phyloP scores from a whole-genome alignment of 1,140 invertebrate species.

The Odontomachus brunneus region DNA sequence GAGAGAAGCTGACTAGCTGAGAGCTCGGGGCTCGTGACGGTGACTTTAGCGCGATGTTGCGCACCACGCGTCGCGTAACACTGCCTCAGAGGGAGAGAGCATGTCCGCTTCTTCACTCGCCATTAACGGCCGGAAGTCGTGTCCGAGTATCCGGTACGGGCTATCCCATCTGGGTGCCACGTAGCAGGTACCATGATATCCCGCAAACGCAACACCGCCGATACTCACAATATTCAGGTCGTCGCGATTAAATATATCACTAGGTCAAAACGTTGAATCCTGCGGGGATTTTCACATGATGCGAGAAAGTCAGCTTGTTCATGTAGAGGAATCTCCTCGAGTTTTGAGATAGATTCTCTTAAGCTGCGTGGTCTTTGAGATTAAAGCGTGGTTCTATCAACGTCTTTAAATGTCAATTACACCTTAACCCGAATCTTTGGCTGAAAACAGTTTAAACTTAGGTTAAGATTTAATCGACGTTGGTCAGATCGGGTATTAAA shows the following conservation, averaged over 20 bases:
- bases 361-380: too few relatives aligned
- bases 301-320: too few relatives aligned
- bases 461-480: too few relatives aligned
- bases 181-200: neutral
- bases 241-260: neutral
- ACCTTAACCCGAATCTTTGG: too few relatives aligned
- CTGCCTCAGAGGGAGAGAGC: neutral
- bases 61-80: neutral
- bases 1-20: conserved; percentile 32
- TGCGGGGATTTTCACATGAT: too few relatives aligned
- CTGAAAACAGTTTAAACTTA: too few relatives aligned
- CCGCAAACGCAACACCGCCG: neutral
- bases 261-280: neutral
- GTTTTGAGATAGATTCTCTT: too few relatives aligned
- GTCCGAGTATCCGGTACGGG: neutral
- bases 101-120: conserved; percentile 7
- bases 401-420: too few relatives aligned
- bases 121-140: conserved; percentile 2
- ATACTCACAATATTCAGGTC: neutral
- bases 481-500: too few relatives aligned
- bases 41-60: conserved; percentile 44
- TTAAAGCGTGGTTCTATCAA: too few relatives aligned
- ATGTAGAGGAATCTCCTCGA: too few relatives aligned
- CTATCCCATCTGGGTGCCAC: neutral
- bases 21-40: conserved; percentile 47